A percentile compares a stretch with the other conserved stretches of the same genome.
Evolutionary conservation across 2,888 invertebrate genomes (phyloP).

Genomic region (Laothoe populi): DNA sequence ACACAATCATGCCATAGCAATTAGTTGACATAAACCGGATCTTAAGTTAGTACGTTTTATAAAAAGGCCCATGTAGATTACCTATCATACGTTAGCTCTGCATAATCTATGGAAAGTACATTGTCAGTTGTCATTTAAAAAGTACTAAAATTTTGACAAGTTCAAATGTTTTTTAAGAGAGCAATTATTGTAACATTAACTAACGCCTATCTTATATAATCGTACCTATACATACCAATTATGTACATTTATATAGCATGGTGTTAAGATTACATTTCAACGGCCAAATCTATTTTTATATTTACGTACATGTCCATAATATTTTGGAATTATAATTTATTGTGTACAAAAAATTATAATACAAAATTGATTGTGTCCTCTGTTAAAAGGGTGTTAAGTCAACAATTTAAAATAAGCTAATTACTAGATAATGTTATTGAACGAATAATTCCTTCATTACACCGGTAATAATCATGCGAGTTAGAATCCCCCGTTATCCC

Average conservation of each 20-base stretch:
- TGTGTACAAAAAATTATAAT: neutral
- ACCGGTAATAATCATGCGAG: too few relatives aligned
- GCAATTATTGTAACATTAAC: neutral
- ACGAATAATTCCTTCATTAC: too few relatives aligned
- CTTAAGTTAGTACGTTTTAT: too few relatives aligned
- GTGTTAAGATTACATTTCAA: conserved; percentile 6
- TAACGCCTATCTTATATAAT: conserved; percentile 12
- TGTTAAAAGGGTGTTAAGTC: too few relatives aligned
- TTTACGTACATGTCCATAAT: conserved; percentile 21
- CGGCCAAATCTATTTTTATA: conserved; percentile 12
- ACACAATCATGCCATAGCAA: too few relatives aligned
- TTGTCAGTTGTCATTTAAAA: conserved; percentile 4
- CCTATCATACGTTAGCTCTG: conserved; percentile 42
- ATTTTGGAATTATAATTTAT: neutral
- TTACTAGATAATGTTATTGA: too few relatives aligned
- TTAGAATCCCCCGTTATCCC: too few relatives aligned
- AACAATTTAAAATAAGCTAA: too few relatives aligned
- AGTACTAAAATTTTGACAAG: conserved; percentile 7
- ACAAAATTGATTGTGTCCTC: neutral
- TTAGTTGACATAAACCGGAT: too few relatives aligned
- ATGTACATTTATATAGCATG: conserved; percentile 21
- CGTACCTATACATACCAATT: conserved; percentile 5
- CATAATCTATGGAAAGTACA: neutral
- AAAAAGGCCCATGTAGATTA: too few relatives aligned
- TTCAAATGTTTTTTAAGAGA: conserved; percentile 15